A percentile compares a stretch with the other conserved stretches of the same genome.
Conservation (phyloP, 2,888 invertebrate species). For the Pyrocoelia pectoralis region DNA sequence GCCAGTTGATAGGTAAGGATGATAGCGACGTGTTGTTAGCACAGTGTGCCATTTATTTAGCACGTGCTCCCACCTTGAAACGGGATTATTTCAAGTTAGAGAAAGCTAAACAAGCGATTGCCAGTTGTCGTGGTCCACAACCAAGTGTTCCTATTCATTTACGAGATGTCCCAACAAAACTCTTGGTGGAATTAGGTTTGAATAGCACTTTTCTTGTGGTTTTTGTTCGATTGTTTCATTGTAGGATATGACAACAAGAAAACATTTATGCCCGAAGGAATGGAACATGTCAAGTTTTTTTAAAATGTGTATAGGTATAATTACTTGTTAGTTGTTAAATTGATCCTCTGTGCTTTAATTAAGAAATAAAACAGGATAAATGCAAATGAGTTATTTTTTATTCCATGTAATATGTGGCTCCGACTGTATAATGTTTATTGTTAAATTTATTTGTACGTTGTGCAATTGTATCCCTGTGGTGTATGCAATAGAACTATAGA, state of each 20-base stretch:
- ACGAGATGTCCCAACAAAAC: constrained; percentile 80
- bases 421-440: no score
- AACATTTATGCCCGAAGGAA: constrained; percentile 73
- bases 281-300: constrained; percentile 70
- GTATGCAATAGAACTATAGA: no score
- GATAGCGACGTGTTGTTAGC: constrained; percentile 81
- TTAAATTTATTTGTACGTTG: no score
- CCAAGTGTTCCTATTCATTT: constrained; percentile 81
- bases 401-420: no score
- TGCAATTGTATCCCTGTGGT: no score
- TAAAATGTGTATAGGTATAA: no score
- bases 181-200: constrained; percentile 77
- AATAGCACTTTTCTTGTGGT: background rate
- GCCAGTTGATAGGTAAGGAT: constrained; percentile 78
- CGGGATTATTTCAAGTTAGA: constrained; percentile 65
- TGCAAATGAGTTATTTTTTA: no score
- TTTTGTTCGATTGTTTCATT: constrained; percentile 41
- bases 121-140: constrained; percentile 70
- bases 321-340: background rate
- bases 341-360: no score
- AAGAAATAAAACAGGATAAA: no score
- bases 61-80: constrained; percentile 77
- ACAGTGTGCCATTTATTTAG: constrained; percentile 81
- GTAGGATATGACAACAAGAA: constrained; percentile 71
- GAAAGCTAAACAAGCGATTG: constrained; percentile 67